Conservation (phyloP, 2,797 vertebrate genomes). For the Caiman crocodilus region DNA sequence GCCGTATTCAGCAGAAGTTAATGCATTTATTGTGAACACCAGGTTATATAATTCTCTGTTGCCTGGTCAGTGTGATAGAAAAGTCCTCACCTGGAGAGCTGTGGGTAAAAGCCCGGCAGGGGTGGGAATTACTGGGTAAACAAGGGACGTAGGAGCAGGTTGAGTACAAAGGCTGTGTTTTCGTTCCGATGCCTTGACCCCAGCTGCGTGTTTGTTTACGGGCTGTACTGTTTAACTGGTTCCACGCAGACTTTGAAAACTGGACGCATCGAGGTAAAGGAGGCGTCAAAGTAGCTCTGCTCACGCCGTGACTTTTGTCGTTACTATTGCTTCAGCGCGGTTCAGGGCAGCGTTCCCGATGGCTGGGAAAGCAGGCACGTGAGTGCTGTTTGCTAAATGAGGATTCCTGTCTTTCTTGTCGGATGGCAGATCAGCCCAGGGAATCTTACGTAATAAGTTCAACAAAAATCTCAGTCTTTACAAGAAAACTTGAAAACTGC, state of each 20-base stretch:
- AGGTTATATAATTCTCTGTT: not conserved
- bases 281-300: conserved; percentile 35
- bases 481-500: not conserved
- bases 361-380: not conserved
- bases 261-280: conserved; percentile 27
- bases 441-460: not conserved
- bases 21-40: accelerated
- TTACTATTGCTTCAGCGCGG: conserved; percentile 50
- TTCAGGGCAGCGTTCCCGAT: conserved; percentile 2
- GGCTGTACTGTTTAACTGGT: not conserved
- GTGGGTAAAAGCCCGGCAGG: not conserved
- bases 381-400: not conserved
- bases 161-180: not conserved
- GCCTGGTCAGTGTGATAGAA: not conserved
- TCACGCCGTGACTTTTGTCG: conserved; percentile 52
- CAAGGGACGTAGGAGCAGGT: not conserved
- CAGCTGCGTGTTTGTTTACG: not conserved
- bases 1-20: not conserved
- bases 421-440: not conserved
- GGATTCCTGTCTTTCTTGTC: not conserved
- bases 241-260: conserved; percentile 33
- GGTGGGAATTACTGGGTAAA: not conserved
- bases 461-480: not conserved
- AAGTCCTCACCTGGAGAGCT: not conserved
- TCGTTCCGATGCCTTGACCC: not conserved